Base-by-base conservation (phyloP, 2,113 vertebrate species). In the Hoplias malabaricus region DNA sequence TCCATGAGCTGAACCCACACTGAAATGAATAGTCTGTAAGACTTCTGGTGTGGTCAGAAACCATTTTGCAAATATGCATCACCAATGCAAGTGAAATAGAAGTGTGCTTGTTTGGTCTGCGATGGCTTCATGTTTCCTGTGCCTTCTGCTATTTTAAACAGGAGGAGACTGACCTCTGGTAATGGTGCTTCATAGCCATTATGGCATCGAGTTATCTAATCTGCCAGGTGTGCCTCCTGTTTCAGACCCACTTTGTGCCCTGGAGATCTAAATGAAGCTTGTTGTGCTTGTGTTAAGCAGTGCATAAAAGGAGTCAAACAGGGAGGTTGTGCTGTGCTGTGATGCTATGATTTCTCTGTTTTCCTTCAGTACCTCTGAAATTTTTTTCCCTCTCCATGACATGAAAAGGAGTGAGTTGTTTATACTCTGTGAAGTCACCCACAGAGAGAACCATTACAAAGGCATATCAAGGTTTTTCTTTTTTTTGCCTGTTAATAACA, bases 1-100 rank as follows among this genome's bases (percentile, higher is more conserved):
- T 53, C 74, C 67, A 12, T 67, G 74, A 76, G 19, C 63, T 76
- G 74, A 56, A 67, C 54, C 36, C 56, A 46, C 10, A 73, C 54
- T 31, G 50, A 59, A 43, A 73, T 61, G 9, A 73, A 73, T 31
- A 16, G 56, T 46, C 29, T 63, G 40, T 43, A 23, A 42, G 27
- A 42, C 61, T 73, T 62, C 29, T 23, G 19, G 27, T 48, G 21
- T 34, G 27, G 27, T 63, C 40, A 59, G 42, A 73, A 40, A 34
- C 38, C 23, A 71, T 48, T 48, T 48, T 33, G 9, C n/a, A 36
- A 54, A 38, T 71, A 29, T n/a, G 3, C 19, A 42, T 57, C 53
- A 38, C 4, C 38, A 59, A 16, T n/a, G n/a, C n/a, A 61, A 27
- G 5, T 61, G 16, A 29, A 59, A 43, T 8, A 25, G 2, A 5